Evolutionary conservation across 1,140 invertebrate genomes (phyloP).

Genomic region (Drosophila kohkoa): DNA sequence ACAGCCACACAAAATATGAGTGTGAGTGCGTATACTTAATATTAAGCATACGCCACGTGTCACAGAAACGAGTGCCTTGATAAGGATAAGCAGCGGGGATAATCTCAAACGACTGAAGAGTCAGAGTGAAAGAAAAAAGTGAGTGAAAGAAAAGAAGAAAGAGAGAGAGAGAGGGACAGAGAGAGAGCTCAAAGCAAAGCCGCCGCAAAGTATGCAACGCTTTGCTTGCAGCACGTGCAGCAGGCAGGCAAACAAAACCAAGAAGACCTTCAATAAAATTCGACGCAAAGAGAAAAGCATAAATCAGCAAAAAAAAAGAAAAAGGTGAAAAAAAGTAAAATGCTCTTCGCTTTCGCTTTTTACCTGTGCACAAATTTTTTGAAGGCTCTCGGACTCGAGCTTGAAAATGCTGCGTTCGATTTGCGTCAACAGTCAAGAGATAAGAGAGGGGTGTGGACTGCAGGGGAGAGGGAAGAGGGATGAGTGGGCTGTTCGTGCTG

Average conservation of each 20-base stretch:
- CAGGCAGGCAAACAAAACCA: not conserved
- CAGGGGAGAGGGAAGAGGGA: no score
- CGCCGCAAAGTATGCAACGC: constrained; percentile 35
- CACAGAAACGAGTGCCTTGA: constrained; percentile 1
- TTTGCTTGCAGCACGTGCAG: constrained; percentile 13
- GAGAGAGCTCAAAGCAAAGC: constrained; percentile 9
- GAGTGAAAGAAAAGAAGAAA: not conserved
- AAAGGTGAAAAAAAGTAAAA: not conserved
- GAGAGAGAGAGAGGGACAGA: not conserved
- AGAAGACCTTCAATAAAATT: no score
- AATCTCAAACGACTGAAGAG: not conserved
- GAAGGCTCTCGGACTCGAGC: no score
- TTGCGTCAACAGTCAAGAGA: constrained; percentile 12
- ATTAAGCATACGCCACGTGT: constrained; percentile 40
- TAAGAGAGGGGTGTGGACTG: no score
- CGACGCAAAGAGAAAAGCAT: not conserved
- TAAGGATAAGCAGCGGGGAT: constrained; percentile 23
- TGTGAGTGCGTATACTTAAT: not conserved
- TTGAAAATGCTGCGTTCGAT: not conserved
- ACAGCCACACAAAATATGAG: not conserved
- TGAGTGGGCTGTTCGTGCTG: not conserved
- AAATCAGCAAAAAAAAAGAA: constrained; percentile 1
- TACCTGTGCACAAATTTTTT: constrained; percentile 1
- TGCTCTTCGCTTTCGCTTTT: not conserved
- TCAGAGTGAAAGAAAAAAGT: not conserved